Percentiles rank a stretch among this genome's conserved stretches.
Conservation (phyloP, 2,113 vertebrate genomes). For the Martes martes region DNA sequence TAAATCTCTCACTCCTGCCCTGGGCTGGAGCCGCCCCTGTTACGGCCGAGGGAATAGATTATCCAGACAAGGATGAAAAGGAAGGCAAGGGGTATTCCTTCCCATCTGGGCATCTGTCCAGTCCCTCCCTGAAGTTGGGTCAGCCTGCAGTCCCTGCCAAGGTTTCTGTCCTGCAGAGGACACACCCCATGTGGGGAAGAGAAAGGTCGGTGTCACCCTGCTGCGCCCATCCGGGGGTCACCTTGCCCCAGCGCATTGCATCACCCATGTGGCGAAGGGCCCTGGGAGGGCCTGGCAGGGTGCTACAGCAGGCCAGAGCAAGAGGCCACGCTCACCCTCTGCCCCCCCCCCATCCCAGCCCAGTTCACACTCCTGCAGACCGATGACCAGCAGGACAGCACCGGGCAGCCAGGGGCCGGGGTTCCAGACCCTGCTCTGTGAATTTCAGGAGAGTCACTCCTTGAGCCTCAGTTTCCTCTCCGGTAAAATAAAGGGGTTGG, state of each 20-base stretch:
- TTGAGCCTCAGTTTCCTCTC: not conserved
- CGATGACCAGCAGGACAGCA: not conserved
- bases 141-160: not conserved
- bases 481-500: not conserved
- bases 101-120: not conserved
- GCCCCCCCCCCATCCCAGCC: not conserved
- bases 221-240: not conserved
- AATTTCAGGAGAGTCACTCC: not conserved
- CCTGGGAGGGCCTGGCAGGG: not conserved
- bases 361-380: too few relatives aligned
- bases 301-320: not conserved
- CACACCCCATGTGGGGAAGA: not conserved
- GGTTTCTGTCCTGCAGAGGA: not conserved
- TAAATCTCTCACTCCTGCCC: not conserved
- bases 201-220: not conserved
- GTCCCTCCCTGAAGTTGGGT: not conserved
- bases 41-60: not conserved
- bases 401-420: rapidly evolving
- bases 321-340: not conserved
- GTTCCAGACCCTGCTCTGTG: not conserved
- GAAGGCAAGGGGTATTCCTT: not conserved
- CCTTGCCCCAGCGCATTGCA: not conserved
- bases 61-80: not conserved
- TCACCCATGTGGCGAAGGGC: rapidly evolving
- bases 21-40: not conserved